phyloP scores from a whole-genome alignment of 2,888 invertebrate species.

The Heliconius sara region DNA sequence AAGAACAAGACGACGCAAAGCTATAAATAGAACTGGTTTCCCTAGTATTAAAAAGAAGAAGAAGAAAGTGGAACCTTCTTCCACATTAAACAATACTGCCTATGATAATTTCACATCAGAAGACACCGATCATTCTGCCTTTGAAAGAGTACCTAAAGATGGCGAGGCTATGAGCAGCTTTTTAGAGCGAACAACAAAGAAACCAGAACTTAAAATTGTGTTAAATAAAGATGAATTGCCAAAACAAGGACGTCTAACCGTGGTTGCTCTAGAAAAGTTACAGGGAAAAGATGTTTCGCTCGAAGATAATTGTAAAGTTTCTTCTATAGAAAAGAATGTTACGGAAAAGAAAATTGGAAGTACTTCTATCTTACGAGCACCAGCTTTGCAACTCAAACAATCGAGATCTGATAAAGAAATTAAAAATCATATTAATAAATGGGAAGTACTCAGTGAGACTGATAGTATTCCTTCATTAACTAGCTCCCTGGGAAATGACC shows the following conservation, averaged over 20 bases:
- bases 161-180: conserved; percentile 88
- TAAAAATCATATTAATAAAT: conserved; percentile 78
- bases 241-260: conserved; percentile 83
- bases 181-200: conserved; percentile 84
- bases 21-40: conserved; percentile 94
- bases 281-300: conserved; percentile 78
- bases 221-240: conserved; percentile 80
- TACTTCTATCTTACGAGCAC: conserved; percentile 74
- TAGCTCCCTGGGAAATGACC: conserved; percentile 78
- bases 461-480: conserved; percentile 83
- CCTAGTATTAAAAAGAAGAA: conserved; percentile 93
- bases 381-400: conserved; percentile 74
- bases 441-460: conserved; percentile 85
- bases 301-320: conserved; percentile 59
- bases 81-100: conserved; percentile 55
- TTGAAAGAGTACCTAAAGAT: conserved; percentile 88
- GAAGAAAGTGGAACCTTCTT: conserved; percentile 82
- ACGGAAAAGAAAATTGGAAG: conserved; percentile 65
- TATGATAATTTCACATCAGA: conserved; percentile 73
- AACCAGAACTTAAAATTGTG: conserved; percentile 77
- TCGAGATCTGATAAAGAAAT: conserved; percentile 72
- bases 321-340: conserved; percentile 52
- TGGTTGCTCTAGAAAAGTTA: conserved; percentile 85
- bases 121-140: conserved; percentile 78
- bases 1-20: conserved; percentile 87